phyloP scores from a whole-genome alignment of 2,113 vertebrate genomes.

The Etheostoma cragini region DNA sequence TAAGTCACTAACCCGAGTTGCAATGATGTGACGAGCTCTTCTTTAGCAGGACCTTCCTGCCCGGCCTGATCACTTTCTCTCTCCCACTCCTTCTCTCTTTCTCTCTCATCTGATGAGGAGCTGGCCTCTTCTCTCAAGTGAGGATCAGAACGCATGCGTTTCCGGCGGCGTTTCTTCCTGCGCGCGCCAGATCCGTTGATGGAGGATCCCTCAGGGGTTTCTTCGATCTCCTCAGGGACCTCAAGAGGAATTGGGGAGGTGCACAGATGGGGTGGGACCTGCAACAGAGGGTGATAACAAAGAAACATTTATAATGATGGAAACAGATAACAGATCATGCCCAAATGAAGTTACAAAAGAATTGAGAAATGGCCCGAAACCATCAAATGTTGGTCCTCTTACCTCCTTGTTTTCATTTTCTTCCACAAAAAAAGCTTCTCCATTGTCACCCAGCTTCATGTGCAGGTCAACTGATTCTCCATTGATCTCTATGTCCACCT shows the following conservation, averaged over 20 bases:
- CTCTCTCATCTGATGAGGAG: constrained; percentile 84
- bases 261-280: constrained; percentile 85
- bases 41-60: constrained; percentile 49
- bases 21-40: constrained; percentile 57
- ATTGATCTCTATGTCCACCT: constrained; percentile 98
- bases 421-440: constrained; percentile 96
- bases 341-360: neutral
- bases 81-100: constrained; percentile 79
- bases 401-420: constrained; percentile 88
- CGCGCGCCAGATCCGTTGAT: constrained; percentile 26
- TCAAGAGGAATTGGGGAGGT: constrained; percentile 88
- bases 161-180: constrained; percentile 84
- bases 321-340: neutral
- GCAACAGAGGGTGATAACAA: constrained; percentile 61
- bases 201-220: neutral
- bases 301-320: neutral
- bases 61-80: constrained; percentile 69
- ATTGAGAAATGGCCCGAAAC: fast-evolving
- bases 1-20: constrained; percentile 72
- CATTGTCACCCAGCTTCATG: constrained; percentile 96
- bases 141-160: constrained; percentile 79
- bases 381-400: neutral
- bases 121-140: constrained; percentile 56
- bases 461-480: constrained; percentile 92
- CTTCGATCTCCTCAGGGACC: constrained; percentile 19